phyloP scores from a whole-genome alignment of 2,797 vertebrate genomes.

The Oryzias sinensis region DNA sequence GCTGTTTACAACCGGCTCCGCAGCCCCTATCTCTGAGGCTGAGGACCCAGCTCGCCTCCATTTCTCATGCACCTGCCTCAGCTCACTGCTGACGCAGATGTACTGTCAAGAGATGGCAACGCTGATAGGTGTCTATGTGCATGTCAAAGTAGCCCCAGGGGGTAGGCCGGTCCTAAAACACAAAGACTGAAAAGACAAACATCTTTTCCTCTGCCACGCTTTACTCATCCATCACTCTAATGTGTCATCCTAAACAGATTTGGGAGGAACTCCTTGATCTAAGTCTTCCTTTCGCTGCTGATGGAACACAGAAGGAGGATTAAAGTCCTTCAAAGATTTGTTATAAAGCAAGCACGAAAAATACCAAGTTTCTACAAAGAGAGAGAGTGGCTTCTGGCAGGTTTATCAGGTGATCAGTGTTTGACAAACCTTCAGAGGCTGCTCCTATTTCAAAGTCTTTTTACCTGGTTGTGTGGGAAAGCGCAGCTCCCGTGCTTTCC shows the following conservation, averaged over 20 bases:
- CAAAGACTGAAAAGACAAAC: conserved; percentile 24
- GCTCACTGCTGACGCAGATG: conserved; percentile 72
- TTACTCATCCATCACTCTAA: conserved; percentile 42
- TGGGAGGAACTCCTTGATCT: conserved; percentile 22
- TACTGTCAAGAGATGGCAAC: conserved; percentile 66
- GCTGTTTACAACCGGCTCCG: conserved; percentile 59
- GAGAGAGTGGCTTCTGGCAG: conserved; percentile 46
- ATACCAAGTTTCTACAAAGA: conserved; percentile 49
- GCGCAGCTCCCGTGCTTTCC: conserved; percentile 46
- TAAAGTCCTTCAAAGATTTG: conserved; percentile 50
- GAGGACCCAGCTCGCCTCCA: conserved; percentile 62
- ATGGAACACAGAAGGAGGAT: conserved; percentile 44
- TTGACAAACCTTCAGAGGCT: conserved; percentile 60
- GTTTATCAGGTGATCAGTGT: conserved; percentile 63
- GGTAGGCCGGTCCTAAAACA: conserved; percentile 43
- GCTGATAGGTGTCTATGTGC: conserved; percentile 60
- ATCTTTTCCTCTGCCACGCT: conserved; percentile 28
- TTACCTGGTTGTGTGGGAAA: conserved; percentile 62
- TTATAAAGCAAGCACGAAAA: conserved; percentile 45
- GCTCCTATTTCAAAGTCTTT: conserved; percentile 67
- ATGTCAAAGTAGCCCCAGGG: conserved; percentile 48
- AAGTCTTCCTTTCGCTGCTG: conserved; percentile 29
- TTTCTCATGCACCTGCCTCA: conserved; percentile 70
- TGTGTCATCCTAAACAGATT: conserved; percentile 34
- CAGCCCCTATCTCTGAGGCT: conserved; percentile 66